Base-by-base conservation (phyloP, 2,113 vertebrate genomes). In the Pungitius pungitius region DNA sequence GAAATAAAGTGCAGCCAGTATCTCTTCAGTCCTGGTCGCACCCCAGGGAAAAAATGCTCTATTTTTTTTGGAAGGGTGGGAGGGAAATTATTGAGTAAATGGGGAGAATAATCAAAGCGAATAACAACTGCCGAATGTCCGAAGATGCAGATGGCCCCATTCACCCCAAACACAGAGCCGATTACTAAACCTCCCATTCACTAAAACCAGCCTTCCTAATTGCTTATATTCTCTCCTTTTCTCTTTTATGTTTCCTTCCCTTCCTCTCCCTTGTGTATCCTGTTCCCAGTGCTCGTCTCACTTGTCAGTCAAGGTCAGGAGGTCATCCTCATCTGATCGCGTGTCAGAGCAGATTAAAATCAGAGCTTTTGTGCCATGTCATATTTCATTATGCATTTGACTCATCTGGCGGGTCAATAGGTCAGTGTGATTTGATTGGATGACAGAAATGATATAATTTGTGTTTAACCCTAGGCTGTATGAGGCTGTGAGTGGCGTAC, bases 361-460 rank as follows among this genome's bases (percentile, higher is more conserved):
- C 88, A 90, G 65, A 82, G 90, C 87, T 90, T 90, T 94, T 94
- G 93, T 76, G 91, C 87, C 83, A 92, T 89, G 88, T 94, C 94
- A 95, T 94, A 95, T 95, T 95, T 94, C 94, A 93, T 95, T 94
- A 95, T 85, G 88, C 90, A 85, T 93, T 91, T 92, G 91, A 93
- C 93, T 96, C 94, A 91, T 90, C 94, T 89, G 54, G 54, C 88
- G 75, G 94, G 93, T 94, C 93, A 70, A 88, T 74, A 87, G 93
- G 93, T 94, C 93, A 90, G 89, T 74, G 85, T 92, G 92, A 92
- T 94, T 94, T 92, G 92, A 92, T 93, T 93, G 94, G 95, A 92
- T 91, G 94, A 94, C 92, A 95, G 91, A 93, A 94, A 95, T 95
- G 92, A 83, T 85, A 88, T 82, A 86, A 92, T 91, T 93, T 92